phyloP scores from a whole-genome alignment of 2,888 invertebrate species.

The Drosophila ezoana region DNA sequence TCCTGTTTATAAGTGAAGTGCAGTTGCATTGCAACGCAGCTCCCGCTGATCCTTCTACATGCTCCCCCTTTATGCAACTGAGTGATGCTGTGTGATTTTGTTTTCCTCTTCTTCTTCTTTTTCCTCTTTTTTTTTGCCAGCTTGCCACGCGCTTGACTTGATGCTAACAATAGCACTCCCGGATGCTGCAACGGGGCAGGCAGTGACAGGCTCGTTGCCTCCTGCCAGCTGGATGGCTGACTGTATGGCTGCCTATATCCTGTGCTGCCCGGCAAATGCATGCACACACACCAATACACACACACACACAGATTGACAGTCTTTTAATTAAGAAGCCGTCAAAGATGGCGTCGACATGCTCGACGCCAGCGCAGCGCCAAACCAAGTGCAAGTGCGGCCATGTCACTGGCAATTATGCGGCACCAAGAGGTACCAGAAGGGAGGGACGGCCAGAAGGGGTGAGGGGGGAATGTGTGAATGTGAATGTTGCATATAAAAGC shows the following conservation, averaged over 20 bases:
- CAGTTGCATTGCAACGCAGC: conserved; percentile 44
- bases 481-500: conserved; percentile 18
- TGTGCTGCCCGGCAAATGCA: conserved; percentile 25
- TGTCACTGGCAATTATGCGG: conserved; percentile 78
- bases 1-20: conserved; percentile 67
- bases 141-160: conserved; percentile 72
- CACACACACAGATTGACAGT: conserved; percentile 73
- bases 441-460: background rate
- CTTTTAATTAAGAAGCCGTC: conserved; percentile 80
- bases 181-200: conserved; percentile 39
- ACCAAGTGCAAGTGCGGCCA: conserved; percentile 61
- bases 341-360: conserved; percentile 74
- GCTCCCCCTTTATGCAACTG: background rate
- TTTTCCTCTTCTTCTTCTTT: background rate
- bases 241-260: conserved; percentile 32
- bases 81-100: conserved; percentile 2
- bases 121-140: conserved; percentile 23
- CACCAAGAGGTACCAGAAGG: conserved; percentile 10
- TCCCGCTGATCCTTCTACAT: conserved; percentile 9
- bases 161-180: conserved; percentile 74
- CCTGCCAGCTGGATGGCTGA: conserved; percentile 19
- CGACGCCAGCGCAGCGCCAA: conserved; percentile 32
- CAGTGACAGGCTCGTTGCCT: conserved; percentile 45
- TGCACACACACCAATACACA: conserved; percentile 10
- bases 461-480: background rate